Base-by-base conservation (phyloP, 2,888 invertebrate genomes). In the Acrobasis repandana region DNA sequence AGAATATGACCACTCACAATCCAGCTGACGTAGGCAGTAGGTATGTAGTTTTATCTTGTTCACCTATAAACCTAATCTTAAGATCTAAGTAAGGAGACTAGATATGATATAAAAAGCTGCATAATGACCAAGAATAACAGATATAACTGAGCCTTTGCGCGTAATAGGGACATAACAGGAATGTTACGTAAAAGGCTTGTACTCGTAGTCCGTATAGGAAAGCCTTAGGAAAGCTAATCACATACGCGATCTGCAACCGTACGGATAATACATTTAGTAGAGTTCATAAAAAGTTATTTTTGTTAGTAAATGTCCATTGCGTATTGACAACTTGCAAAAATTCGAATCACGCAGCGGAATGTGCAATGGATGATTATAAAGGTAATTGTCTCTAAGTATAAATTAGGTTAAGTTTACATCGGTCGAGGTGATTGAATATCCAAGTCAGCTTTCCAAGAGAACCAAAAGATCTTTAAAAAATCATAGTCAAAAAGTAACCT, bases 101-200 rank as follows among this genome's bases (percentile, higher is more conserved):
- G n/a, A 43, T 43, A 14, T 28, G 9, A 50, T n/a, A 20, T 43
- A 47, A 47, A 47, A 16, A 50, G 20, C 11, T 50, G 6, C 14
- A 50, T 50, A 28, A 50, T n/a, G 28, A 20, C 28, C 28, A n/a
- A 33, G 50, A 11, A 33, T 28, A 9, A 10, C 5, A 36, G 52
- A 34, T n/a, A 43, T 34, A 51, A 51, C 33, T 33, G 14, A 57
- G 33, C 15, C 33, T 34, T 58, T 34, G 36, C 57, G 34, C 48
- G 48, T 58, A 58, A 58, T 48, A 36, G 36, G 48, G 48, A 48
- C 57, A 48, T 58, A 48, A 36, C 34, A 36, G 47, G 28, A 47
- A 58, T 58, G 56, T 58, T 49, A 34, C 48, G 48, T 58, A 58
- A 36, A 52, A 58, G 57, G 57, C 18, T n/a, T n/a, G n/a, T n/a